phyloP scores from a whole-genome alignment of 2,113 vertebrate species.

The Leptobrachium ailaonicum region DNA sequence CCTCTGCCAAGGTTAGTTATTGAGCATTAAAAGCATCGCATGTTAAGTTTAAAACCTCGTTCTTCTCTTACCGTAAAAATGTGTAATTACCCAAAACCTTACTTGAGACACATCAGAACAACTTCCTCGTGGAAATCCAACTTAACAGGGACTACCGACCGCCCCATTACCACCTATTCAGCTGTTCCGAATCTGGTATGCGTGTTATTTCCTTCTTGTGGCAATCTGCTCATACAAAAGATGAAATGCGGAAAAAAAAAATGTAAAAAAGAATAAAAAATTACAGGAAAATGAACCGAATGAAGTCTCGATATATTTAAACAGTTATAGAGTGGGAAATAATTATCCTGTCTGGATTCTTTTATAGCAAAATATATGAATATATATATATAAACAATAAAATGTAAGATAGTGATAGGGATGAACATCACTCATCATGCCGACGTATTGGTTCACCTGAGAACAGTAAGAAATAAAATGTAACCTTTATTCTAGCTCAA shows the following conservation, averaged over 20 bases:
- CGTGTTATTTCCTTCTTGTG: slow-evolving; percentile 22
- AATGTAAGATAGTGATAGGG: no score
- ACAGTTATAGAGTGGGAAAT: no score
- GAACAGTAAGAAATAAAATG: no score
- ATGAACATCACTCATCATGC: no score
- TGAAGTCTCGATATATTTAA: no score
- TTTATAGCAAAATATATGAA: no score
- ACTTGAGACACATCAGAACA: slow-evolving; percentile 53
- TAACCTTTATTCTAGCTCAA: no score
- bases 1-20: slow-evolving; percentile 39
- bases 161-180: slow-evolving; percentile 9
- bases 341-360: no score
- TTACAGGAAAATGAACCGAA: no score
- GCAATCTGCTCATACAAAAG: slow-evolving; percentile 8
- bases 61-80: slow-evolving; percentile 45
- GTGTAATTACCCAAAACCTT: slow-evolving; percentile 49
- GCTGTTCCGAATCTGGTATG: slow-evolving; percentile 33
- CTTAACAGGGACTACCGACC: slow-evolving; percentile 21
- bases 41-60: slow-evolving; percentile 38
- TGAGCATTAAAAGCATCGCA: slow-evolving; percentile 34
- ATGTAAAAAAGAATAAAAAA: not conserved
- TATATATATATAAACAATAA: no score
- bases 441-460: no score
- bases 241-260: slow-evolving; percentile 8
- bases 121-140: slow-evolving; percentile 49